Evolutionary conservation across 2,888 invertebrate species (phyloP), one percentile per base, ranked within the genome.

Genomic region (Thysanoteuthis rhombus): DNA sequence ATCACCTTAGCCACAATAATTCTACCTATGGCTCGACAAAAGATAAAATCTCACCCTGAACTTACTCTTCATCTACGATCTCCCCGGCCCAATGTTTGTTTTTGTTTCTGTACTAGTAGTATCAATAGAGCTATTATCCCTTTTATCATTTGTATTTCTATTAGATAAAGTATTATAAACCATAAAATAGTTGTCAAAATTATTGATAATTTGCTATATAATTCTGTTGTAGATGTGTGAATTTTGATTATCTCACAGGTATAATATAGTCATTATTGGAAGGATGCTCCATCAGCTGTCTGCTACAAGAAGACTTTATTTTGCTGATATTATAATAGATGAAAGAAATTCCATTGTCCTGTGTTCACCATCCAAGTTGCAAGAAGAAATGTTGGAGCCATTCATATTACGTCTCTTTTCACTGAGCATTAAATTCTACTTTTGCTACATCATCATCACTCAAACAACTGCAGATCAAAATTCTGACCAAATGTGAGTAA

Each of bases 191-290:
- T n/a, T n/a, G n/a, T n/a, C n/a, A n/a, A n/a, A 45, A 45, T 16
- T 45, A 45, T 16, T 45, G 19, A 16, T 12, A 45, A 12, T 45
- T 45, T 45, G 45, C 19, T 8, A 45, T 45, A 16, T 45, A 45
- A 45, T 22, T 22, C 22, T 52, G 52, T 25, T 52, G 25, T 3
- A 52, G 25, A 52, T 25, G 25, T 52, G 52, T 52, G 25, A 52
- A 52, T 25, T 28, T 42, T 92, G 90, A 32, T 91, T 25, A 40
- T 42, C 32, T 45, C 39, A 32, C 92, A 92, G 92, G 45, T 92
- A 92, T 92, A 92, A 92, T 42, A 92, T 92, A n/a, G 92, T 92
- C 19, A 92, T 45, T 40, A 92, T 92, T 45, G 92, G 92, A 39
- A 40, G 40, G 92, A 92, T 92, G 92, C 38, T 92, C 36, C 19